Conservation (phyloP, 2,797 vertebrate genomes). For the Hemibagrus guttatus region DNA sequence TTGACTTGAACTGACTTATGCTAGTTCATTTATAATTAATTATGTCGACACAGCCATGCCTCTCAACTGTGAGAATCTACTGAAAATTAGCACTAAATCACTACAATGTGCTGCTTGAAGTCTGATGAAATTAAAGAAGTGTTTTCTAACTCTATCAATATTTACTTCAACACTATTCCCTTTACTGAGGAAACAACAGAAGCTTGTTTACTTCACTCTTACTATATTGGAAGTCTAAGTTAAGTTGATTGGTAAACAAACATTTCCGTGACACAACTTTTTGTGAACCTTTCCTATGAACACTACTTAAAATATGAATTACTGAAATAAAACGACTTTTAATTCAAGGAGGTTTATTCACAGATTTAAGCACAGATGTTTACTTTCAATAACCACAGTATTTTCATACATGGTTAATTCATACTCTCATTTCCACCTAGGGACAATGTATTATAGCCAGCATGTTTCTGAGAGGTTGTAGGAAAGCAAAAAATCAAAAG, state of each 20-base stretch:
- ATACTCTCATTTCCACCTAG: neutral
- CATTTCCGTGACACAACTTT: neutral
- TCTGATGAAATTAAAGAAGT: neutral
- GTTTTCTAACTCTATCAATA: neutral
- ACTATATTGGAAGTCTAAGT: neutral
- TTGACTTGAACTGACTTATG: too few species aligned
- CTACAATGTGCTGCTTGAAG: neutral
- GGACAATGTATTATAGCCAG: neutral
- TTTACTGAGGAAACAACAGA: slow-evolving; percentile 6
- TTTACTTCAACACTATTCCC: neutral
- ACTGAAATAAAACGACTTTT: neutral
- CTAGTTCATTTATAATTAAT: neutral
- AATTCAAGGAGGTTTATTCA: neutral
- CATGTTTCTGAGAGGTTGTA: neutral
- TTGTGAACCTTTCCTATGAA: neutral
- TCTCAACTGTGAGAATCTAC: neutral
- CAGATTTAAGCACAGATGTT: neutral
- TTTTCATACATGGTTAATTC: neutral
- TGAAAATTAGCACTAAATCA: slow-evolving; percentile 5
- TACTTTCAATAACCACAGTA: neutral
- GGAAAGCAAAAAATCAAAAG: too few species aligned
- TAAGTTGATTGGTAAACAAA: neutral
- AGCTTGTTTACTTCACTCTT: neutral
- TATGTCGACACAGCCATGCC: neutral
- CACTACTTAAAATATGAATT: neutral